These are phyloP conservation scores for Sander vitreus DNA, from an alignment of 2,113 vertebrate genomes.

Conservation along the genomic window DNA sequence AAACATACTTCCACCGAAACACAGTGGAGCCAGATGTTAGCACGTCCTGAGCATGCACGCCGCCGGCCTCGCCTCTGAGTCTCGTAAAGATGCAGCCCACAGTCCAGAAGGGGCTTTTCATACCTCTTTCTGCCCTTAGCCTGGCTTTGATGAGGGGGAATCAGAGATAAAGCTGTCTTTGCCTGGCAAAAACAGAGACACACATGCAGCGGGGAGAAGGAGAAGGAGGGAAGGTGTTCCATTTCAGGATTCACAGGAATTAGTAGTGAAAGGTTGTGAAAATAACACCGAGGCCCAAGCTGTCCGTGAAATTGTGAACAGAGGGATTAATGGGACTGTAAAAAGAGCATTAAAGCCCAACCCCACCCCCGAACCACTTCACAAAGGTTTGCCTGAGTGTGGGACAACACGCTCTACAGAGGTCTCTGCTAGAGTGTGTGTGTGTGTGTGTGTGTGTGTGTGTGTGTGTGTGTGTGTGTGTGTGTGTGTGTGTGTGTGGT, in stretches of 20 bases:
- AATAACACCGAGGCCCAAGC: slow-evolving; percentile 80
- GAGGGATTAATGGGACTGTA: slow-evolving; percentile 84
- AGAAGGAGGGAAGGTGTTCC: slow-evolving; percentile 66
- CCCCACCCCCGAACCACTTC: slow-evolving; percentile 53
- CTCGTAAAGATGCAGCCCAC: slow-evolving; percentile 42
- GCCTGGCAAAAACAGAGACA: slow-evolving; percentile 56
- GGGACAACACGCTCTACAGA: slow-evolving; percentile 21
- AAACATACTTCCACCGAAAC: slow-evolving; percentile 23
- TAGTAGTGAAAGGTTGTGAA: slow-evolving; percentile 83
- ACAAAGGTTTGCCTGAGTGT: slow-evolving; percentile 55
- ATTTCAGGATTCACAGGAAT: slow-evolving; percentile 82
- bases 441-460: background rate
- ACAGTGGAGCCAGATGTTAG: background rate
- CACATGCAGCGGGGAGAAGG: slow-evolving; percentile 28
- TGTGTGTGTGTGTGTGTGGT: too few relatives aligned
- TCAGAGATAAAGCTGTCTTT: slow-evolving; percentile 63
- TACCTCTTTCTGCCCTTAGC: slow-evolving; percentile 23
- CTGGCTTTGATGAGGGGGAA: slow-evolving; percentile 58
- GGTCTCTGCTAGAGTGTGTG: background rate
- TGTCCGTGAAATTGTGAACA: slow-evolving; percentile 86
- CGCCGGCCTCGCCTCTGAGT: background rate
- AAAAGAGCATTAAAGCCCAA: slow-evolving; percentile 75
- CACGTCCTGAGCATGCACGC: background rate
- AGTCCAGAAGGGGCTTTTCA: slow-evolving; percentile 46
- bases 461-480: too few relatives aligned